phyloP scores from a whole-genome alignment of 2,888 invertebrate genomes.

The Malachius bipustulatus region DNA sequence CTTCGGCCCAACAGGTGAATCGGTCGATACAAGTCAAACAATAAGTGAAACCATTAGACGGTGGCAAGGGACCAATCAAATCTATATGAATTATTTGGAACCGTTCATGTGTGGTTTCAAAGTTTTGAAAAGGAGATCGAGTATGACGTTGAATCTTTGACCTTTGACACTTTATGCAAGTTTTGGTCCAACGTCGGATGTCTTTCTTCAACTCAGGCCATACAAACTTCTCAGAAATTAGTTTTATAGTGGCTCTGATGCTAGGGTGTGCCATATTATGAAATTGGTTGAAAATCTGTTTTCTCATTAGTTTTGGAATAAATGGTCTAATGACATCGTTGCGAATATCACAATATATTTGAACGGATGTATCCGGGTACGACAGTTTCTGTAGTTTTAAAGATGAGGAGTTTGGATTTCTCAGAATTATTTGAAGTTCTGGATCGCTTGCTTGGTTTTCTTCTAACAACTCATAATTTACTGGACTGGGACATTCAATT shows the following conservation, averaged over 20 bases:
- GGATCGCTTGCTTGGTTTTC: constrained; percentile 4
- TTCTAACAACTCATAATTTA: constrained; percentile 4
- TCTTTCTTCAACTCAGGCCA: constrained; percentile 20
- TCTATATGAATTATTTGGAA: constrained; percentile 9
- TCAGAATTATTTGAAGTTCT: too few relatives aligned
- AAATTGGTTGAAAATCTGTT: constrained; percentile 17
- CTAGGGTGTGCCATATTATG: constrained; percentile 19
- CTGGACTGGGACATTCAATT: not conserved
- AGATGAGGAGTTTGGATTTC: too few relatives aligned
- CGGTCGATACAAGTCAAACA: too few relatives aligned
- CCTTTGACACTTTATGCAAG: constrained; percentile 18
- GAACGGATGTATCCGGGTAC: not conserved
- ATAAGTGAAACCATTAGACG: constrained; percentile 9
- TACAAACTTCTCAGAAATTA: constrained; percentile 15
- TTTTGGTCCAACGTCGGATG: constrained; percentile 14
- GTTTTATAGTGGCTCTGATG: constrained; percentile 12
- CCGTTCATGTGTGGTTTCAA: not conserved
- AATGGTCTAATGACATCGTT: too few relatives aligned
- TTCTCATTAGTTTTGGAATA: constrained; percentile 9
- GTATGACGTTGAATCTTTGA: constrained; percentile 18
- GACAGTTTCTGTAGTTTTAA: constrained; percentile 4
- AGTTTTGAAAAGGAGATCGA: not conserved
- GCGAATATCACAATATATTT: too few relatives aligned
- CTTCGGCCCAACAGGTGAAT: constrained; percentile 24
- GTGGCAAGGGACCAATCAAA: constrained; percentile 5